Conservation (phyloP, 2,113 vertebrate species). For the Megaptera novaeangliae region DNA sequence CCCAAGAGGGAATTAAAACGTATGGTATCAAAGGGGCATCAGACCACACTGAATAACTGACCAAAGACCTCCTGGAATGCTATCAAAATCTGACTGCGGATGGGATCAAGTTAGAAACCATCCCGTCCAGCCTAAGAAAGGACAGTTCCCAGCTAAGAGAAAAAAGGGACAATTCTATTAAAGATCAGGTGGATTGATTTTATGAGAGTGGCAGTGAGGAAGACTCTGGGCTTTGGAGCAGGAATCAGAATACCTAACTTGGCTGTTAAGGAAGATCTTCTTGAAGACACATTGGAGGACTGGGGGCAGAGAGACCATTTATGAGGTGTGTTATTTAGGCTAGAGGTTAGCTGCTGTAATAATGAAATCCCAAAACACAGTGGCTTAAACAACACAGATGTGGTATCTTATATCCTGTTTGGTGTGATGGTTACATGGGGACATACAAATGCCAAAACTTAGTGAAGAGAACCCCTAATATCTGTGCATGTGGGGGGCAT, state of each 20-base stretch:
- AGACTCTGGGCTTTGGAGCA: background rate
- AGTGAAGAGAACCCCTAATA: background rate
- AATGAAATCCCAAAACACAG: background rate
- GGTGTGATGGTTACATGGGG: background rate
- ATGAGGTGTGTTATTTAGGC: background rate
- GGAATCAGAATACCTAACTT: background rate
- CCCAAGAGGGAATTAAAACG: background rate
- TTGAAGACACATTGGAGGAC: background rate
- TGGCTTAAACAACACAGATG: background rate
- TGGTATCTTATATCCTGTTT: background rate
- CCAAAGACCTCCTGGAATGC: background rate
- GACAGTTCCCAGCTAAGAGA: background rate
- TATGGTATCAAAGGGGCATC: background rate
- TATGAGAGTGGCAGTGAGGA: background rate
- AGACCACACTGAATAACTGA: background rate
- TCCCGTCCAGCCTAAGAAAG: background rate
- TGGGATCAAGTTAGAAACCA: background rate
- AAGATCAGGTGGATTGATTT: background rate
- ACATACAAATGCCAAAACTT: background rate
- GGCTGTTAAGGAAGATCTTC: background rate
- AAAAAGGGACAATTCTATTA: background rate
- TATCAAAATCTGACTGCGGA: background rate
- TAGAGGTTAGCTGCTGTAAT: background rate
- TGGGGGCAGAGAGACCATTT: background rate
- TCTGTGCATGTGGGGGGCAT: background rate